Conservation (phyloP, 2,113 vertebrate genomes). For the chimpanzee (Pan troglodytes) region NHGRI_mPanTro3-v2.1_pri NC_072413.2:33998001-33998500, state of each 20-base stretch:
- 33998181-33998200: background rate
- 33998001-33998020: background rate
- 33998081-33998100: background rate
- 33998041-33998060: background rate
- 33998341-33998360: background rate
- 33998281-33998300: background rate
- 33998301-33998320: background rate
- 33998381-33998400: background rate
- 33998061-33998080: background rate
- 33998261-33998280: slow-evolving; percentile 12
- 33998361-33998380: background rate
- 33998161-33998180: background rate
- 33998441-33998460: background rate
- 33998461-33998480: background rate
- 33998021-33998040: background rate
- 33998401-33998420: background rate
- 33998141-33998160: background rate
- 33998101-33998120: background rate
- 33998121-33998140: slow-evolving; percentile 15
- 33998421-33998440: slow-evolving; percentile 9
- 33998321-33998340: background rate
- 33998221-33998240: background rate
- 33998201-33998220: background rate
- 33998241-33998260: background rate
- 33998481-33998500: background rate